phyloP scores from a whole-genome alignment of 2,888 invertebrate genomes.

The Melolontha melolontha region DNA sequence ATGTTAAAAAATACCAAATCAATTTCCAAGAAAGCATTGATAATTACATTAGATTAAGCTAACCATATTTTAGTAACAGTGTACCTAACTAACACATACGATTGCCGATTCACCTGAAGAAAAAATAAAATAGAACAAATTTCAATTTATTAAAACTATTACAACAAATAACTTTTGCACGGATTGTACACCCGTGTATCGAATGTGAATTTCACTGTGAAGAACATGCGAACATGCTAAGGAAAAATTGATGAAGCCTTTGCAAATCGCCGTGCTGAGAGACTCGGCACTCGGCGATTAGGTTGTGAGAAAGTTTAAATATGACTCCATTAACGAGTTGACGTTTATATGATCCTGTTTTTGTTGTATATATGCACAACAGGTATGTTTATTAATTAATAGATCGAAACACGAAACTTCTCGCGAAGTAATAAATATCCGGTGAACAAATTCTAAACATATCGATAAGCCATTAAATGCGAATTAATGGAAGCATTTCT shows the following conservation, averaged over 20 bases:
- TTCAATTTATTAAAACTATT: no score
- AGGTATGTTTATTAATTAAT: slow-evolving; percentile 21
- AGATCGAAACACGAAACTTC: slow-evolving; percentile 14
- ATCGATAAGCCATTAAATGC: not conserved
- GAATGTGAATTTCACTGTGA: slow-evolving; percentile 16
- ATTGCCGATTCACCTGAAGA: no score
- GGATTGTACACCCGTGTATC: slow-evolving; percentile 17
- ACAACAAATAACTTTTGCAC: slow-evolving; percentile 3
- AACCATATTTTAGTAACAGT: no score
- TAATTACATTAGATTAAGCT: no score
- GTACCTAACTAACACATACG: no score
- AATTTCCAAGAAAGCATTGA: no score
- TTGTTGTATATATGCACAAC: not conserved
- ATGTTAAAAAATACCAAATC: no score
- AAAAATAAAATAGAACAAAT: no score
- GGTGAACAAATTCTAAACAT: slow-evolving; percentile 9
- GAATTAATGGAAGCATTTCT: no score
- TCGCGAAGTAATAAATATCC: slow-evolving; percentile 17
- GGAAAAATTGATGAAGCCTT: slow-evolving; percentile 27
- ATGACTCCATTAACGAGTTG: slow-evolving; percentile 15
- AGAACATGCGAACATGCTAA: slow-evolving; percentile 14
- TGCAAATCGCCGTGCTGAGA: slow-evolving; percentile 12
- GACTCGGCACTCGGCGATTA: slow-evolving; percentile 12
- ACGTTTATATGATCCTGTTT: slow-evolving; percentile 28
- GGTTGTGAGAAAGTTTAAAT: slow-evolving; percentile 30